Evolutionary conservation across 2,888 invertebrate species (phyloP).

Genomic region (Drosophila bunnanda): DNA sequence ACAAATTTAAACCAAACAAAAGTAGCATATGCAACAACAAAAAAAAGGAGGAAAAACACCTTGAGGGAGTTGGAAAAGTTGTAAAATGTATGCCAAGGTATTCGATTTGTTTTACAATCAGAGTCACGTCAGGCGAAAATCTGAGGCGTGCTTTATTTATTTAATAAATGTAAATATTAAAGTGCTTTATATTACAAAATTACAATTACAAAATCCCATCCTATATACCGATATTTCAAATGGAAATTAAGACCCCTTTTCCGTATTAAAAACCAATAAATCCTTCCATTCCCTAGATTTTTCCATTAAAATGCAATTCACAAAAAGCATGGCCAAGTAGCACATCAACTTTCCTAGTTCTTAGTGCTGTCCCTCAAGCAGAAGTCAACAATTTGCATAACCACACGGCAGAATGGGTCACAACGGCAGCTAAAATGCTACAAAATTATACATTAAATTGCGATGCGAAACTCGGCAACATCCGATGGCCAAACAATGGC

Average conservation of each 20-base stretch:
- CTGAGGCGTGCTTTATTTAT: background rate
- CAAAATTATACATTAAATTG: slow-evolving; percentile 80
- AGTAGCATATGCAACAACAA: slow-evolving; percentile 7
- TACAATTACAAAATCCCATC: background rate
- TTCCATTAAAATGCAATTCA: slow-evolving; percentile 47
- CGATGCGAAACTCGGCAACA: slow-evolving; percentile 71
- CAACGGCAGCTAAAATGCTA: slow-evolving; percentile 67
- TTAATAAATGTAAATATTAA: background rate
- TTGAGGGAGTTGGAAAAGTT: slow-evolving; percentile 3
- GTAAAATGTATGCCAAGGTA: slow-evolving; percentile 3
- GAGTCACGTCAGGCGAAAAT: background rate
- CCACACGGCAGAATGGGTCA: slow-evolving; percentile 52
- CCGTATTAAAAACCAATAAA: slow-evolving; percentile 18
- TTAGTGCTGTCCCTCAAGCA: slow-evolving; percentile 42
- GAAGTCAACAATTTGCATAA: slow-evolving; percentile 69
- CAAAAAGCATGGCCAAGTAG: slow-evolving; percentile 70
- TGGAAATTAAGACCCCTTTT: background rate
- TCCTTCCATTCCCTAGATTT: background rate
- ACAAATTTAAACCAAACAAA: slow-evolving; percentile 2
- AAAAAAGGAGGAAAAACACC: background rate
- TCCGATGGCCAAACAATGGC: slow-evolving; percentile 74
- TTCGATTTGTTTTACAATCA: slow-evolving; percentile 12
- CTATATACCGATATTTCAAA: background rate
- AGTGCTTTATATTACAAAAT: background rate
- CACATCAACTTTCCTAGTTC: slow-evolving; percentile 35